Evolutionary conservation across 2,113 vertebrate species (phyloP).

Genomic region (Forbesichthys papilliferus): DNA sequence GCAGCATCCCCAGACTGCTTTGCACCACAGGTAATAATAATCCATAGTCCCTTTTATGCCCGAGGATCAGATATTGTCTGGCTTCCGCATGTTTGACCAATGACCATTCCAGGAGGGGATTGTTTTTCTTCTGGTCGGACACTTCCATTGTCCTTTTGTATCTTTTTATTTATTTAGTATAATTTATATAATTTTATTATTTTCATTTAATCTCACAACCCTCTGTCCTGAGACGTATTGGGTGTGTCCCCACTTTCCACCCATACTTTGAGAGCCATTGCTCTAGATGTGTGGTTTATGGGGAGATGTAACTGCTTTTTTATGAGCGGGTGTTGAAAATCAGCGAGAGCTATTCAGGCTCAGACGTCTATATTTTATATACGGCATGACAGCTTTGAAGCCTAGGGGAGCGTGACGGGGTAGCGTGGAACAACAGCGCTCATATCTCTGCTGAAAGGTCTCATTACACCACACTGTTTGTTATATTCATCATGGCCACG

Average conservation of each 20-base stretch:
- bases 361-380: conserved; percentile 65
- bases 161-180: background rate
- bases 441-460: conserved; percentile 34
- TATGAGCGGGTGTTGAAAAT: conserved; percentile 75
- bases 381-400: conserved; percentile 62
- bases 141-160: background rate
- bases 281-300: conserved; percentile 1
- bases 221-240: too few species aligned
- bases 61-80: conserved; percentile 23
- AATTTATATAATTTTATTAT: too few species aligned
- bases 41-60: conserved; percentile 34
- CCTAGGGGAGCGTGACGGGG: conserved; percentile 28
- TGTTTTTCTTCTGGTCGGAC: conserved; percentile 22
- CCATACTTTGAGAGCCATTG: too few species aligned
- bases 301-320: conserved; percentile 53
- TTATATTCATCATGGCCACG: conserved; percentile 15
- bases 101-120: conserved; percentile 33
- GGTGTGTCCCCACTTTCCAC: too few species aligned
- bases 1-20: conserved; percentile 34
- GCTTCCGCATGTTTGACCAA: conserved; percentile 12
- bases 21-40: conserved; percentile 50
- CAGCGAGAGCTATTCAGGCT: conserved; percentile 41
- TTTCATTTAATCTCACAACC: too few species aligned
- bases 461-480: conserved; percentile 14
- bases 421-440: background rate